Conservation (phyloP, 2,888 invertebrate genomes). For the Patella caerulea region DNA sequence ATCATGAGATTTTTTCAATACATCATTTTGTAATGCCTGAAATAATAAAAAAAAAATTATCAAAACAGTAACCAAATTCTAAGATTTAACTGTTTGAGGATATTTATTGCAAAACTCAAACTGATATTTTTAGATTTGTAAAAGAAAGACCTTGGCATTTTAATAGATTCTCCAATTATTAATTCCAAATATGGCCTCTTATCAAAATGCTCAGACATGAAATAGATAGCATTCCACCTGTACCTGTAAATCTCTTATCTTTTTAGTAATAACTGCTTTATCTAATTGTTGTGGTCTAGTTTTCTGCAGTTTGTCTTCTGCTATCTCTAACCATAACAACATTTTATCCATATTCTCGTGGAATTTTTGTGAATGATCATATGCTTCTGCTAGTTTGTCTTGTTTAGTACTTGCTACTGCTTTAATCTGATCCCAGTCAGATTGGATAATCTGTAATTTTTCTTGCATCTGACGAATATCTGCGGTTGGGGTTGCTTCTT, state of each 20-base stretch:
- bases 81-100: neutral
- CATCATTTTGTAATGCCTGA: slow-evolving; percentile 86
- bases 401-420: slow-evolving; percentile 85
- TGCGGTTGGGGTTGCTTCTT: slow-evolving; percentile 39
- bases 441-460: slow-evolving; percentile 89
- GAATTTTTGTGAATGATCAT: slow-evolving; percentile 82
- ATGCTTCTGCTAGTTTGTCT: slow-evolving; percentile 73
- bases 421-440: slow-evolving; percentile 92
- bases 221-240: slow-evolving; percentile 9
- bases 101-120: neutral
- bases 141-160: neutral
- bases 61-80: neutral
- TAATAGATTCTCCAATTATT: neutral
- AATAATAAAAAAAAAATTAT: slow-evolving; percentile 3
- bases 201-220: neutral
- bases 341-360: slow-evolving; percentile 82
- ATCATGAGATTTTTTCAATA: slow-evolving; percentile 94
- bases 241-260: slow-evolving; percentile 86
- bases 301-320: slow-evolving; percentile 86
- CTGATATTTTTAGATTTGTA: neutral
- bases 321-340: slow-evolving; percentile 83
- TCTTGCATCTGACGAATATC: slow-evolving; percentile 76
- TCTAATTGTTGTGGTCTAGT: slow-evolving; percentile 79
- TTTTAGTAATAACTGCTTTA: slow-evolving; percentile 83
- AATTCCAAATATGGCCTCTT: neutral